Conservation (phyloP, 2,113 vertebrate species). For the Anguilla japonica region DNA sequence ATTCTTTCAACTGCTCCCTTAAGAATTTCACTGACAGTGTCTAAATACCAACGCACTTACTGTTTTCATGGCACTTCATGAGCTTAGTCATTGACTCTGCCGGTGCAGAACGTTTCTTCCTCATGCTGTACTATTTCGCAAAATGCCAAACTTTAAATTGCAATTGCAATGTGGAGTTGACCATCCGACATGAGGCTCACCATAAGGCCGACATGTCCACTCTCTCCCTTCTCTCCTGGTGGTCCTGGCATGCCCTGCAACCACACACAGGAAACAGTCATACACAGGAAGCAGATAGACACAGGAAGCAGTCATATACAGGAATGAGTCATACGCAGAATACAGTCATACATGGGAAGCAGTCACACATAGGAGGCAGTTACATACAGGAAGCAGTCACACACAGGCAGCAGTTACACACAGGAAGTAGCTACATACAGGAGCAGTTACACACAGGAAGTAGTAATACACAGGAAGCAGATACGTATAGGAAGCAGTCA, state of each 20-base stretch:
- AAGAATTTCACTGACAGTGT: too few species aligned
- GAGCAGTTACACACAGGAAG: background rate
- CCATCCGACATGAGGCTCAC: slow-evolving; percentile 58
- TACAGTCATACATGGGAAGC: background rate
- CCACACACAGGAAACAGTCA: slow-evolving; percentile 10
- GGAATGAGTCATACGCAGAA: background rate
- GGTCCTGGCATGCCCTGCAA: slow-evolving; percentile 85
- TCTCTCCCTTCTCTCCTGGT: slow-evolving; percentile 88
- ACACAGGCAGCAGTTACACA: slow-evolving; percentile 3
- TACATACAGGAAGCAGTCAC: slow-evolving; percentile 8
- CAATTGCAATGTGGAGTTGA: too few species aligned
- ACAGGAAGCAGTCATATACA: background rate
- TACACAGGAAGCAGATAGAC: background rate
- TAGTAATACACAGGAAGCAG: background rate
- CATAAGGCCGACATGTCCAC: slow-evolving; percentile 83
- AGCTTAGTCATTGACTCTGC: too few species aligned
- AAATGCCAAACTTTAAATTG: too few species aligned
- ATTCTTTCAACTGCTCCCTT: too few species aligned
- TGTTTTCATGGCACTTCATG: too few species aligned
- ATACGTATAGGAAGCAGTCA: slow-evolving; percentile 6
- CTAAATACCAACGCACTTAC: too few species aligned
- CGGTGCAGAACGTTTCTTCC: too few species aligned
- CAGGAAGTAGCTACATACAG: background rate
- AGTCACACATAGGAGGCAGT: background rate
- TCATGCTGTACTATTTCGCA: too few species aligned